These are phyloP conservation scores for Karalla daura DNA, from an alignment of 2,797 vertebrate genomes.

Conservation along the genomic window DNA sequence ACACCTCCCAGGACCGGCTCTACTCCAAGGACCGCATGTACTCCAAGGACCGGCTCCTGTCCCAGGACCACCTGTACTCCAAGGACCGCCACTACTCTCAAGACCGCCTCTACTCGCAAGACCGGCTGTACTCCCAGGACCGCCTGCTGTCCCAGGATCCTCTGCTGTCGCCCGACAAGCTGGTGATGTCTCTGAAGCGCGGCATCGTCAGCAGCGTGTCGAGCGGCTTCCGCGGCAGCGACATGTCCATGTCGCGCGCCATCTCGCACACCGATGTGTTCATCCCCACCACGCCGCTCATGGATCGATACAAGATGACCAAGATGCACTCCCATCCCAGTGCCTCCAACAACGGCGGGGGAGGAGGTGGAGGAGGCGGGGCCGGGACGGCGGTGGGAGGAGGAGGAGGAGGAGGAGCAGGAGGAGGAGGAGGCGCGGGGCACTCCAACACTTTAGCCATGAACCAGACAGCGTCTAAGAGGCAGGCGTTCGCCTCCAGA, in stretches of 20 bases:
- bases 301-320: slow-evolving; percentile 99
- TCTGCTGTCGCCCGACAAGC: slow-evolving; percentile 94
- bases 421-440: slow-evolving; percentile 20
- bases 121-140: slow-evolving; percentile 95
- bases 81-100: slow-evolving; percentile 85
- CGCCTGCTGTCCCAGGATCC: slow-evolving; percentile 90
- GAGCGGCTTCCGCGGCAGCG: slow-evolving; percentile 82
- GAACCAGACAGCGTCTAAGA: slow-evolving; percentile 94
- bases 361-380: slow-evolving; percentile 23
- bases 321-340: slow-evolving; percentile 99
- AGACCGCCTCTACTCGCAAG: slow-evolving; percentile 87
- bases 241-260: slow-evolving; percentile 91
- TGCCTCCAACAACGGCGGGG: slow-evolving; percentile 91
- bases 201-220: slow-evolving; percentile 78
- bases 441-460: slow-evolving; percentile 92
- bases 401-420: slow-evolving; percentile 20
- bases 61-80: slow-evolving; percentile 87
- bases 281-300: slow-evolving; percentile 93
- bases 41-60: slow-evolving; percentile 91
- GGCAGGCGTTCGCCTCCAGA: slow-evolving; percentile 96
- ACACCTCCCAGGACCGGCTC: slow-evolving; percentile 91
- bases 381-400: slow-evolving; percentile 21
- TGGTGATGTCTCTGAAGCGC: slow-evolving; percentile 92
- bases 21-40: slow-evolving; percentile 92
- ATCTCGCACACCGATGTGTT: slow-evolving; percentile 98